Base-by-base conservation (phyloP, 1,140 invertebrate genomes). In the Melipona quadrifasciata region DNA sequence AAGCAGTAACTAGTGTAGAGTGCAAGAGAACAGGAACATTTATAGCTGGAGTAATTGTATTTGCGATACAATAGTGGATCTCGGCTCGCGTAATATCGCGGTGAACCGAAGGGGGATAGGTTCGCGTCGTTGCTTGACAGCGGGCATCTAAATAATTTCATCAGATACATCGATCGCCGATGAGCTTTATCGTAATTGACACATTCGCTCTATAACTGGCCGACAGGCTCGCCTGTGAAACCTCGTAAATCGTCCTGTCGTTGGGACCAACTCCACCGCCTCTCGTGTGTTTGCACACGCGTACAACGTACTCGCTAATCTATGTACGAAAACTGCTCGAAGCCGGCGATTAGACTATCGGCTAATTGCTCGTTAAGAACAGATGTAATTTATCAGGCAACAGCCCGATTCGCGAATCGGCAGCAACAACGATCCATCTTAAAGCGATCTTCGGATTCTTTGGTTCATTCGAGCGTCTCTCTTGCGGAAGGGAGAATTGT, bases 191-290 rank as follows among this genome's bases (percentile, higher is more conserved):
- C 88, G 79, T 89, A 87, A 89, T 90, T 89, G 88, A 90, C 88
- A 89, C 88, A 84, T 89, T 89, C 88, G 85, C 73, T 85, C 81
- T 85, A 89, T 90, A n/a, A n/a, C 88, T 89, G 73, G 27, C 47
- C 67, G 71, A 82, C 88, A 87, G 89, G 78, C 82, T 71, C 70
- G 82, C 85, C 80, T 79, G 79, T 85, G 89, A 90, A 89, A 87
- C 89, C 87, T 90, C 89, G 88, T 90, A 90, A 90, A 90, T 90
- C 88, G 89, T 87, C 82, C 88, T 89, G 86, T 89, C 88, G 88
- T 75, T 75, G 88, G 76, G 88, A 89, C 85, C 31, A 87, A 87
- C 82, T 61, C 70, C 68, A 86, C 81, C 82, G 81, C 65, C 82
- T 85, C 78, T 89, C 85, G 82, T 81, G 70, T 85, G 84, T 90